A percentile compares a stretch with the other conserved stretches of the same genome.
Evolutionary conservation across 2,888 invertebrate genomes (phyloP).

Genomic region (Chelonus formosanus): DNA sequence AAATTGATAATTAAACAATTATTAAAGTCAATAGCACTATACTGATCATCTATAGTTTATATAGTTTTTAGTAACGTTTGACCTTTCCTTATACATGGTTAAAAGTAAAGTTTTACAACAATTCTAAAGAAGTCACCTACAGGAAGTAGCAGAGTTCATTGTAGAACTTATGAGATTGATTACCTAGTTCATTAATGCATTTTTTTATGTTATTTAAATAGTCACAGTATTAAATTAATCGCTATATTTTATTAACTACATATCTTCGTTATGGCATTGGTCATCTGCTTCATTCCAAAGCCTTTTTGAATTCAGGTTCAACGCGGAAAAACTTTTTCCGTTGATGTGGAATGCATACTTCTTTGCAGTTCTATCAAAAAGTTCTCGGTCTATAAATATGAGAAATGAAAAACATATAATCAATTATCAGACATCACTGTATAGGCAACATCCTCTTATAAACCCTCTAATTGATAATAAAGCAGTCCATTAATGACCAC

Average conservation of each 20-base stretch:
- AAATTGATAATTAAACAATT: not conserved
- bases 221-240: slow-evolving; percentile 25
- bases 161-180: too few relatives aligned
- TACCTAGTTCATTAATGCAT: not conserved
- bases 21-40: not conserved
- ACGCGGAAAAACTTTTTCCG: slow-evolving; percentile 68
- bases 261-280: slow-evolving; percentile 45
- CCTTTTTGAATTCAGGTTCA: slow-evolving; percentile 60
- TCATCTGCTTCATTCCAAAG: slow-evolving; percentile 49
- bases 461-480: slow-evolving; percentile 83
- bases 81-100: too few relatives aligned
- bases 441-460: slow-evolving; percentile 70
- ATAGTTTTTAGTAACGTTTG: too few relatives aligned
- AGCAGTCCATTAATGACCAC: slow-evolving; percentile 79
- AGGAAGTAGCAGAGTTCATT: too few relatives aligned
- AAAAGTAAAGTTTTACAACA: too few relatives aligned
- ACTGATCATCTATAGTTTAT: not conserved
- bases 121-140: too few relatives aligned
- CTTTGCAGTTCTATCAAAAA: slow-evolving; percentile 78
- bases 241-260: slow-evolving; percentile 39
- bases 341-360: slow-evolving; percentile 69
- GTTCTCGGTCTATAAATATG: slow-evolving; percentile 75
- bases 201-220: slow-evolving; percentile 31
- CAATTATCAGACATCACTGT: slow-evolving; percentile 63
- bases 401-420: not conserved